These are phyloP conservation scores for Eudasyphora cyanicolor DNA, from an alignment of 2,888 invertebrate genomes.

Conservation along the genomic window DNA sequence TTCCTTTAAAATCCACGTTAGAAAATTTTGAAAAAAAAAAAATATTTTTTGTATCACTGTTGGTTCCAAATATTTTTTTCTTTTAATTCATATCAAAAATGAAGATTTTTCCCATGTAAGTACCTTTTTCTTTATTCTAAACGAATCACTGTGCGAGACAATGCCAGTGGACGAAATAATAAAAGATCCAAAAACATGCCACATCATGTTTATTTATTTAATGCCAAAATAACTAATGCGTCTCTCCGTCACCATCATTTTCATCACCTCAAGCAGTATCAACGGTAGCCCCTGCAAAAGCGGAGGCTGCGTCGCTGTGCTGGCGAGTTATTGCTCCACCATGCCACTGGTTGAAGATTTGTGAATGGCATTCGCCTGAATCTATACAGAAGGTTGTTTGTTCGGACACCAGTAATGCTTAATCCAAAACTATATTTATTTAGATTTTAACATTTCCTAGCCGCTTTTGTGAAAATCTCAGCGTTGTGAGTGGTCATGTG, in stretches of 20 bases:
- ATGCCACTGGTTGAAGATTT: constrained; percentile 22
- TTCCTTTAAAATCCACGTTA: too few relatives aligned
- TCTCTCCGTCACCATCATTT: constrained; percentile 11
- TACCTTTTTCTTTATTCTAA: background rate
- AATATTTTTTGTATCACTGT: too few relatives aligned
- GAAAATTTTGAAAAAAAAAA: too few relatives aligned
- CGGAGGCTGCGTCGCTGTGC: background rate
- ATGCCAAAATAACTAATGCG: constrained; percentile 60
- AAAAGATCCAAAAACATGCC: constrained; percentile 51
- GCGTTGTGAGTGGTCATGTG: constrained; percentile 25
- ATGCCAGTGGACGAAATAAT: background rate
- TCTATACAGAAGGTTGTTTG: constrained; percentile 1
- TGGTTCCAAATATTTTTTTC: too few relatives aligned
- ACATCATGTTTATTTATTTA: constrained; percentile 63
- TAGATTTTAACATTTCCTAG: constrained; percentile 56
- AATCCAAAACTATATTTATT: constrained; percentile 62
- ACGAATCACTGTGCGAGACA: background rate
- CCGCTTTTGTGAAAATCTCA: constrained; percentile 16
- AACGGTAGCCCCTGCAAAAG: background rate
- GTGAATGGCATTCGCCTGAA: background rate
- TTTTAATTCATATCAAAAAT: too few relatives aligned
- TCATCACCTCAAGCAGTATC: too few relatives aligned
- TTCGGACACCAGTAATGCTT: constrained; percentile 34
- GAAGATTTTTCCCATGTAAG: too few relatives aligned
- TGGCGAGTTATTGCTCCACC: background rate